phyloP scores from a whole-genome alignment of 2,888 invertebrate species.

The Gibbula magus region DNA sequence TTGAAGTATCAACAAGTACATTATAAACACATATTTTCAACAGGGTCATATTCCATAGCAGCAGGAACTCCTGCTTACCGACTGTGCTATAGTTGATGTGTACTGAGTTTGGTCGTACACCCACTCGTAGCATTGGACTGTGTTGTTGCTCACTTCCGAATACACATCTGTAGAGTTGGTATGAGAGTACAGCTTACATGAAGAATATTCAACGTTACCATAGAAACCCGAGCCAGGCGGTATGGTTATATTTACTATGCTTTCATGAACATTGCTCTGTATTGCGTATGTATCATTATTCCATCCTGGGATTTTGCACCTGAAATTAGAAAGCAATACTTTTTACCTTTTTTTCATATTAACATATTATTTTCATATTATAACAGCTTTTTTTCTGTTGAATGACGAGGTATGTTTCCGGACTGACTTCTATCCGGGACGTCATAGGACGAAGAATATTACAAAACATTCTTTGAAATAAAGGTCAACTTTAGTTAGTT shows the following conservation, averaged over 20 bases:
- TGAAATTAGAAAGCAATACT: too few species aligned
- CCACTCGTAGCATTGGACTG: slow-evolving; percentile 32
- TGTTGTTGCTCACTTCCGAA: not conserved
- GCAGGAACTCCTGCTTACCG: slow-evolving; percentile 34
- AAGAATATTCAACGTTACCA: not conserved
- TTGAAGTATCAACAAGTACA: too few species aligned
- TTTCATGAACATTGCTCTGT: slow-evolving; percentile 36
- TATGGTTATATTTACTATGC: slow-evolving; percentile 33
- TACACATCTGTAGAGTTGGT: not conserved
- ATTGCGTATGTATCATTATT: slow-evolving; percentile 46
- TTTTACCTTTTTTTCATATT: too few species aligned
- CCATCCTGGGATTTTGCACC: slow-evolving; percentile 40
- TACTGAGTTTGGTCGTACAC: slow-evolving; percentile 48
- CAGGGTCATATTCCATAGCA: too few species aligned
- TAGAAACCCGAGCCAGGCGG: slow-evolving; percentile 11
- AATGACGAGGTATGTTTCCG: too few species aligned
- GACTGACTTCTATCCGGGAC: too few species aligned
- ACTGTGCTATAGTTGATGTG: slow-evolving; percentile 48
- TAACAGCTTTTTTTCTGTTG: too few species aligned
- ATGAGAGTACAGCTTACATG: not conserved
- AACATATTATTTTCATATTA: too few species aligned
- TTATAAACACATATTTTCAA: too few species aligned
- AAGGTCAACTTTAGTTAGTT: too few species aligned
- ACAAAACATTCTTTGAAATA: too few species aligned
- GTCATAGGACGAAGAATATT: too few species aligned